A percentile compares a stretch with the other conserved stretches of the same genome.
Conservation (phyloP, 2,797 vertebrate genomes). For the Falco naumanni region DNA sequence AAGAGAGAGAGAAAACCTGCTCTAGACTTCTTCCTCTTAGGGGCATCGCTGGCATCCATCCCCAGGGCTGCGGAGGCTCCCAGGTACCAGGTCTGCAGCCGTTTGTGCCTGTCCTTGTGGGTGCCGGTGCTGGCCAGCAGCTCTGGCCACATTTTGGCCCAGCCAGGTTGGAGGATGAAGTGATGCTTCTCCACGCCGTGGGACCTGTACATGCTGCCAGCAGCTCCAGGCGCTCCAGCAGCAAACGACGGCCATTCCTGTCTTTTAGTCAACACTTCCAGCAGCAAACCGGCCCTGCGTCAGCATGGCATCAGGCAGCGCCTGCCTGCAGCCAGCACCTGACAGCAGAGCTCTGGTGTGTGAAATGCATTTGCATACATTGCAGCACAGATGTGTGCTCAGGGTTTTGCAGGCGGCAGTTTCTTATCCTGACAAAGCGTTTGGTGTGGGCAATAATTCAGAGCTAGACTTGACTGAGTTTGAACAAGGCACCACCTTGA, state of each 20-base stretch:
- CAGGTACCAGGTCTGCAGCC: accelerated
- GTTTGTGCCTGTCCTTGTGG: neutral
- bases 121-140: neutral
- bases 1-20: neutral
- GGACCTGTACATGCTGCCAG: neutral
- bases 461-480: neutral
- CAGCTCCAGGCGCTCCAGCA: neutral
- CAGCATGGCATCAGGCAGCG: accelerated
- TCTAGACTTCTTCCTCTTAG: neutral
- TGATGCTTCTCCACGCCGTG: accelerated
- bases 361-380: accelerated
- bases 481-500: accelerated
- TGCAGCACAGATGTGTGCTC: neutral
- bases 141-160: neutral
- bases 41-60: accelerated
- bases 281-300: accelerated
- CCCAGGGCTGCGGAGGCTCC: neutral
- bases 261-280: accelerated
- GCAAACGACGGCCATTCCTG: accelerated
- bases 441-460: neutral
- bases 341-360: neutral
- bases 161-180: neutral
- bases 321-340: neutral
- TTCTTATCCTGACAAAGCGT: accelerated
- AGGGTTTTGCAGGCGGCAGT: accelerated